A percentile compares a stretch with the other conserved stretches of the same genome.
phyloP scores from a whole-genome alignment of 2,113 vertebrate species.

The Myocastor coypus region DNA sequence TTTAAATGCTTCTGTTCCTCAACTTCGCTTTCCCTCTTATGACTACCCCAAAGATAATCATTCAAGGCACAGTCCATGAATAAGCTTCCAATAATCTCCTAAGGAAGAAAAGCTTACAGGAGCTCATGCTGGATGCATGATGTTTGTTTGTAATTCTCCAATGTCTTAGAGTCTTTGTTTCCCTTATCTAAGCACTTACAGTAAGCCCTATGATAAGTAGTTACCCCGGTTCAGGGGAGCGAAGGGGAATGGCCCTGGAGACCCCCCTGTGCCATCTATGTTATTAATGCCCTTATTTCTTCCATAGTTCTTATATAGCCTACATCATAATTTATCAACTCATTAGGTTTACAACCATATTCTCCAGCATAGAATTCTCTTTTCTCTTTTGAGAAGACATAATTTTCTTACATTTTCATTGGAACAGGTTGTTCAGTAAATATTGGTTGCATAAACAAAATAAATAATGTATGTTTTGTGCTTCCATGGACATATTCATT shows the following conservation, averaged over 20 bases:
- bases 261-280: background rate
- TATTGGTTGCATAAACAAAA: conserved; percentile 4
- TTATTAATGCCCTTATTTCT: background rate
- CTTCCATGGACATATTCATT: background rate
- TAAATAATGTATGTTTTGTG: background rate
- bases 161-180: background rate
- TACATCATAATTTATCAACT: background rate
- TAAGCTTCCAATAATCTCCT: background rate
- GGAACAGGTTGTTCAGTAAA: background rate
- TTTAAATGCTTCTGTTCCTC: too few relatives aligned
- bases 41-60: background rate
- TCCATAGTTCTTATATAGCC: background rate
- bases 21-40: fast-evolving
- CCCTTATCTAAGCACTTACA: background rate
- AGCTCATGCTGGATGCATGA: background rate
- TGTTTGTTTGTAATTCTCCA: background rate
- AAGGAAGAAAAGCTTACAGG: background rate
- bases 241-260: background rate
- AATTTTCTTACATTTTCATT: background rate
- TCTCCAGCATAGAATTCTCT: background rate
- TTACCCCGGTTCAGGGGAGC: background rate
- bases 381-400: background rate
- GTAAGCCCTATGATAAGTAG: background rate
- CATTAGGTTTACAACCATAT: background rate
- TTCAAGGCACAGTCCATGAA: background rate